Conservation (phyloP, 2,888 invertebrate species). For the Pseudoips prasinana region DNA sequence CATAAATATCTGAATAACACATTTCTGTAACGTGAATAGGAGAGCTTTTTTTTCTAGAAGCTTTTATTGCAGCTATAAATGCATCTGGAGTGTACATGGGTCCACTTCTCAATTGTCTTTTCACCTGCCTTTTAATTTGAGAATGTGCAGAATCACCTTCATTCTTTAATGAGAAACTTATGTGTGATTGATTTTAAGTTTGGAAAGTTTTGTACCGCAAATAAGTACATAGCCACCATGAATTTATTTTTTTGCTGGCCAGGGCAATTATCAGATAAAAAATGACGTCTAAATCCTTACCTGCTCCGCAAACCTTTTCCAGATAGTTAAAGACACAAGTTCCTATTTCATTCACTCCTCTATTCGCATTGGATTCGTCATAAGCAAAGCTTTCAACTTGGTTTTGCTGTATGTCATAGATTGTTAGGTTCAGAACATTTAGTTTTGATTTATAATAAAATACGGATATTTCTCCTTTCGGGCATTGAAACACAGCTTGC, state of each 20-base stretch:
- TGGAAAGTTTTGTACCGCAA: slow-evolving; percentile 3
- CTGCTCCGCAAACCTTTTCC: slow-evolving; percentile 14
- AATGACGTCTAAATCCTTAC: slow-evolving; percentile 21
- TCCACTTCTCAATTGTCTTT: slow-evolving; percentile 16
- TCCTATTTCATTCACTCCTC: slow-evolving; percentile 35
- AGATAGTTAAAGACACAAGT: slow-evolving; percentile 37
- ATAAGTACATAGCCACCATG: slow-evolving; percentile 5
- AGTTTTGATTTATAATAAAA: slow-evolving; percentile 33
- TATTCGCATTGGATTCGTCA: slow-evolving; percentile 38
- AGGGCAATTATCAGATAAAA: slow-evolving; percentile 34
- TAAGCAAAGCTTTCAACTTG: slow-evolving; percentile 34
- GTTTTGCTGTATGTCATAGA: slow-evolving; percentile 29
- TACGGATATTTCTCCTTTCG: slow-evolving; percentile 14
- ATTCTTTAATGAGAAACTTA: slow-evolving; percentile 15
- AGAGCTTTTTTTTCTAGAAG: slow-evolving; percentile 12
- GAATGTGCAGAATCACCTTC: slow-evolving; percentile 22
- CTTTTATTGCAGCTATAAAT: slow-evolving; percentile 18
- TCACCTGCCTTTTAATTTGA: slow-evolving; percentile 18
- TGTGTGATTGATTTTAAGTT: slow-evolving; percentile 6
- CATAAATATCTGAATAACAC: slow-evolving; percentile 17
- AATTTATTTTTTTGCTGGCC: slow-evolving; percentile 14
- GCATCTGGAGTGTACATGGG: slow-evolving; percentile 15
- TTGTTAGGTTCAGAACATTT: slow-evolving; percentile 32
- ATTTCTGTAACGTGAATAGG: slow-evolving; percentile 21
- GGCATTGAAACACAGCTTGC: slow-evolving; percentile 3